These are phyloP conservation scores for Anoura caudifer DNA, from an alignment of 2,113 vertebrate genomes.

Conservation along the genomic window DNA sequence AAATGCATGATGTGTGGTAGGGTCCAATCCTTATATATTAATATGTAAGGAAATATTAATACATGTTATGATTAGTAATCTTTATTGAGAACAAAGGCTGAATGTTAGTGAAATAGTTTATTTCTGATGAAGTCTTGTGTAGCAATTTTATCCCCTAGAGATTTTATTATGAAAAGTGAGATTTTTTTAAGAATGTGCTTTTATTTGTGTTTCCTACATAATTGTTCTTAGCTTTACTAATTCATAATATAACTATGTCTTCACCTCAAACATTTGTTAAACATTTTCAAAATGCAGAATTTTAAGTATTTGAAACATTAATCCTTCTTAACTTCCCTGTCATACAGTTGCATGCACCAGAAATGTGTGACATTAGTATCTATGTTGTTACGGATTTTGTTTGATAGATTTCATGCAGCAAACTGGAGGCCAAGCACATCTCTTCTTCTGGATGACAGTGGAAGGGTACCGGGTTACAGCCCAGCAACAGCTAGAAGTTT, in stretches of 20 bases:
- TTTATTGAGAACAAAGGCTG: slow-evolving; percentile 20
- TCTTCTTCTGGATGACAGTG: slow-evolving; percentile 99
- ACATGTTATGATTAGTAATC: neutral
- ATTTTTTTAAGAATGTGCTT: neutral
- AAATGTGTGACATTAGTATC: neutral
- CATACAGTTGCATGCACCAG: neutral
- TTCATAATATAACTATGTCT: neutral
- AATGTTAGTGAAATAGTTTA: slow-evolving; percentile 9
- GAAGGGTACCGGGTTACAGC: slow-evolving; percentile 98
- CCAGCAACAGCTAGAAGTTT: slow-evolving; percentile 96
- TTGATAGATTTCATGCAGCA: slow-evolving; percentile 97
- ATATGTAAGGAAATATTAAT: neutral
- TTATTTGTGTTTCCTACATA: neutral
- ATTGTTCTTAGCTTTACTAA: neutral
- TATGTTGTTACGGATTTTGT: neutral
- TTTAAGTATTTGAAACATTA: neutral
- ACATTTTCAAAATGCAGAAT: neutral
- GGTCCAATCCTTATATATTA: neutral
- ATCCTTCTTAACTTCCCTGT: neutral
- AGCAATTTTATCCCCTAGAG: neutral
- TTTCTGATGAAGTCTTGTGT: neutral
- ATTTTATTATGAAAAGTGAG: slow-evolving; percentile 1
- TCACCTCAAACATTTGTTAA: neutral
- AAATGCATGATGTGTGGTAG: neutral
- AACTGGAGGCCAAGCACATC: slow-evolving; percentile 95